Base-by-base conservation (phyloP, 2,113 vertebrate genomes). In the Sylvia atricapilla region DNA sequence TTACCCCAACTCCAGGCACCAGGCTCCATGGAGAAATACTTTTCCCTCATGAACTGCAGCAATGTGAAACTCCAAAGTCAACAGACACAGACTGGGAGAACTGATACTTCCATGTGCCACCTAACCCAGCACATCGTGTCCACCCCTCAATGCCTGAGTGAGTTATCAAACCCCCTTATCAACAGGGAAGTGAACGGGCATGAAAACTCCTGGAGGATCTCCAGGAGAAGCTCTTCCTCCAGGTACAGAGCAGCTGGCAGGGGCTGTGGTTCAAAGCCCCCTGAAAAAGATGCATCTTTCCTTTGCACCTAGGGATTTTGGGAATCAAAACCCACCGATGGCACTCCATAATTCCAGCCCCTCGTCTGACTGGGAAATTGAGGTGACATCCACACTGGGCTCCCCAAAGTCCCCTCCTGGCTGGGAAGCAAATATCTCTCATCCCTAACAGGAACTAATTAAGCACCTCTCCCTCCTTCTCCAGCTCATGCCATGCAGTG, bases 371-470 rank as follows among this genome's bases (percentile, higher is more conserved):
- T 1, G 3, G n/a, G 59, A 68, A 84, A 47, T 10, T 1, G 1
- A 24, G 41, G 31, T 8, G 3, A 66, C 21, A 62, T 39, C 0
- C 0, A 11, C 24, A 21, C 31, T 15, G 4, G 24, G 25, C 18
- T 86, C 39, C 35, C 63, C 2, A 1, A 43, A 64, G 16, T 37
- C 20, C 16, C 20, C 31, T 50, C 33, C 31, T 20, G 6, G 13
- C 73, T 59, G 12, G 66, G 37, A 76, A 41, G 58, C 58, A 89
- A 90, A 67, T 7, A 30, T 18, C 73, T 64, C 37, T 37, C 1
- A 0, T n/a, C 78, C 43, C 75, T 37, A 73, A 64, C 0, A 87
- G 67, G 27, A 91, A 58, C 43, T 80, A 84, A 95, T 95, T 85
- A 93, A 87, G 81, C 50, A 85, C 46, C 81, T 89, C 82, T 50